Evolutionary conservation across 2,797 vertebrate genomes (phyloP).

Genomic region (Gymnothorax reevesii): DNA sequence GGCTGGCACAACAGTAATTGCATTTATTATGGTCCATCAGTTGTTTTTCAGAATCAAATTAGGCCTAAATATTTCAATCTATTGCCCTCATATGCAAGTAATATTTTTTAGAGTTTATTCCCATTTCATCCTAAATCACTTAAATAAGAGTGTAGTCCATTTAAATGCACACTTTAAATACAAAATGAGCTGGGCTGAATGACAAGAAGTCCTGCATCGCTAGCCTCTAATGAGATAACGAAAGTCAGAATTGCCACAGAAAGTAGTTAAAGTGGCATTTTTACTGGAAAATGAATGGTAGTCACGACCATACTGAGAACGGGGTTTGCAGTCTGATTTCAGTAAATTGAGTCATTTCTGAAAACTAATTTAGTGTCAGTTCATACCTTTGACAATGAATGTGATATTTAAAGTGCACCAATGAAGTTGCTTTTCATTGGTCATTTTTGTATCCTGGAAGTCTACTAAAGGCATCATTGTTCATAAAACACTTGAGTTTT

Average conservation of each 20-base stretch:
- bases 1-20: neutral
- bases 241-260: neutral
- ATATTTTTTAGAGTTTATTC: neutral
- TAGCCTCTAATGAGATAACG: neutral
- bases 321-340: neutral
- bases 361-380: neutral
- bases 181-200: neutral
- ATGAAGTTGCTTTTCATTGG: neutral
- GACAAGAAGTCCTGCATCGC: neutral
- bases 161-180: neutral
- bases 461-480: too few species aligned
- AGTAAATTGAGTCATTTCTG: neutral
- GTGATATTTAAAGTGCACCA: neutral
- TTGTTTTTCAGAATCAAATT: neutral
- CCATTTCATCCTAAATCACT: neutral
- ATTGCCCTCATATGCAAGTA: neutral
- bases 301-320: neutral
- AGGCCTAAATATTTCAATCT: neutral
- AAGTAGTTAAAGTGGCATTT: neutral
- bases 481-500: too few species aligned
- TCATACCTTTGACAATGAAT: neutral
- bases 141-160: neutral
- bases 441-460: neutral
- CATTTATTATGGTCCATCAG: neutral
- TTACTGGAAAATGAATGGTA: neutral